Evolutionary conservation across 2,888 invertebrate genomes (phyloP).

Genomic region (Microplitis deprimator): DNA sequence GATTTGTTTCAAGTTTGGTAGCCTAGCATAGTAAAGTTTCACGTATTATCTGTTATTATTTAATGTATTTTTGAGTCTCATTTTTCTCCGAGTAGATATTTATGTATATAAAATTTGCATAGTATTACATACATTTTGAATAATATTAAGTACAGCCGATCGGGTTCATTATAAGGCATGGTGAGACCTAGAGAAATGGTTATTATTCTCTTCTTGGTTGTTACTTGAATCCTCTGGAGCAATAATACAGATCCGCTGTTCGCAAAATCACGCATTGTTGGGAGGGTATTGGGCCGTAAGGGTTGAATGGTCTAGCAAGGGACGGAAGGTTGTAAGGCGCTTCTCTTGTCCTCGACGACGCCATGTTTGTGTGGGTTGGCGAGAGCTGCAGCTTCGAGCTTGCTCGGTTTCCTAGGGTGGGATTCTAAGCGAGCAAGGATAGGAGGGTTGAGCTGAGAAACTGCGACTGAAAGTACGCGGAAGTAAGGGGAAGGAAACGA

Average conservation of each 20-base stretch:
- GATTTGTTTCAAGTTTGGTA: no score
- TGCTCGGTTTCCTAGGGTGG: constrained; percentile 58
- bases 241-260: constrained; percentile 41
- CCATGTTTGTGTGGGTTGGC: constrained; percentile 62
- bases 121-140: not conserved
- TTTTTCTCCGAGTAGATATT: no score
- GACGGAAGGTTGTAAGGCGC: constrained; percentile 53
- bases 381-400: constrained; percentile 50
- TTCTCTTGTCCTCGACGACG: constrained; percentile 52
- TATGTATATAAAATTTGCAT: constrained; percentile 9
- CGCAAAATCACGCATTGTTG: constrained; percentile 56
- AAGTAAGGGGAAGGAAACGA: constrained; percentile 43
- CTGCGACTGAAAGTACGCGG: constrained; percentile 37
- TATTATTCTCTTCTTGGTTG: constrained; percentile 33
- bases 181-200: constrained; percentile 10
- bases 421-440: constrained; percentile 52
- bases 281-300: constrained; percentile 56
- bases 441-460: constrained; percentile 41
- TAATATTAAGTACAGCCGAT: constrained; percentile 18
- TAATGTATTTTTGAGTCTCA: no score
- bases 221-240: constrained; percentile 40
- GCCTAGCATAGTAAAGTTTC: no score
- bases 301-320: constrained; percentile 55
- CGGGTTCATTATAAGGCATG: constrained; percentile 38
- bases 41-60: no score